phyloP scores from a whole-genome alignment of 2,113 vertebrate species.

The Passer montanus region DNA sequence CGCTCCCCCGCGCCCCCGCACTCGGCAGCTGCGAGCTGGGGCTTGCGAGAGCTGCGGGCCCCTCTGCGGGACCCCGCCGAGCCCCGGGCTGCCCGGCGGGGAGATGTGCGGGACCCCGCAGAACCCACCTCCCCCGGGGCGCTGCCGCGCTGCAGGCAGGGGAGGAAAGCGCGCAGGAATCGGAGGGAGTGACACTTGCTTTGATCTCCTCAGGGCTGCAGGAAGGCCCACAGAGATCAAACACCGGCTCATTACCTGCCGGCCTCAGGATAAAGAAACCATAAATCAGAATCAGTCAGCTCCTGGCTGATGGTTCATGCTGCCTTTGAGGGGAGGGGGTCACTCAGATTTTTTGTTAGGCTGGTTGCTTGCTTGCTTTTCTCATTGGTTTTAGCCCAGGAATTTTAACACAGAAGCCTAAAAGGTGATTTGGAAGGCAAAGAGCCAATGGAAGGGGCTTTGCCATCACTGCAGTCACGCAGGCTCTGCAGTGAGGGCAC shows the following conservation, averaged over 20 bases:
- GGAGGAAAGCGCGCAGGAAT: not conserved
- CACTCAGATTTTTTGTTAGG: not conserved
- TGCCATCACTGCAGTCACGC: not conserved
- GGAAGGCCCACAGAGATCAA: not conserved
- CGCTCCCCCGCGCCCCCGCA: fast-evolving
- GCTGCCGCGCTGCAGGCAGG: not conserved
- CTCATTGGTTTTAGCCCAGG: not conserved
- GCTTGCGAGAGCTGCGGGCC: not conserved
- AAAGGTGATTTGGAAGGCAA: not conserved
- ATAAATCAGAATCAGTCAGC: not conserved
- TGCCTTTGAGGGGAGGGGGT: not conserved
- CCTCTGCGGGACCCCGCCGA: not conserved
- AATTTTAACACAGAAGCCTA: not conserved
- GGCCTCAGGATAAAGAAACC: constrained; percentile 39
- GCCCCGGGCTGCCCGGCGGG: not conserved
- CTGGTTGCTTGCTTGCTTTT: not conserved
- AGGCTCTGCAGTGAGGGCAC: not conserved
- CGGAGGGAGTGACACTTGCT: not conserved
- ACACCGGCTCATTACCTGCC: not conserved
- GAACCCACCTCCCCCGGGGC: fast-evolving
- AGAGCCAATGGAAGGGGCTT: not conserved
- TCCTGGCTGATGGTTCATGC: not conserved
- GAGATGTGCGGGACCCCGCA: not conserved
- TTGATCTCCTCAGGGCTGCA: not conserved
- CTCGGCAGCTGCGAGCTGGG: not conserved